Conservation (phyloP, 1,140 invertebrate genomes). For the Drosophila setifemur region DNA sequence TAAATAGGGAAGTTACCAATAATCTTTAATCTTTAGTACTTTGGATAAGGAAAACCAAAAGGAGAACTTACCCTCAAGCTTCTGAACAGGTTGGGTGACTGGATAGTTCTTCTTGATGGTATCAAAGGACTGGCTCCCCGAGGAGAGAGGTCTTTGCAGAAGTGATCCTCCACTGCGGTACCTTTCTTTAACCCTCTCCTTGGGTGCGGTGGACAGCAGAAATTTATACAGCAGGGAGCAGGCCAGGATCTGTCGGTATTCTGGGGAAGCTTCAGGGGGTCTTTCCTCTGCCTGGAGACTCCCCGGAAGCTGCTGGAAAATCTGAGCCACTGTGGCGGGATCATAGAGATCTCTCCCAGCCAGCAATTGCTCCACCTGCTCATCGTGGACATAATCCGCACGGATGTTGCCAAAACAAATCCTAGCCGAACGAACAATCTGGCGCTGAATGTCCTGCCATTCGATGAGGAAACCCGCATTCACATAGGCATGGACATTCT, state of each 20-base stretch:
- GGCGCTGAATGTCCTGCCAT: slow-evolving; percentile 43
- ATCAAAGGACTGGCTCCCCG: slow-evolving; percentile 89
- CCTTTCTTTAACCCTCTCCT: slow-evolving; percentile 43
- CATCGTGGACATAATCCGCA: slow-evolving; percentile 87
- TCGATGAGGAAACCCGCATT: slow-evolving; percentile 89
- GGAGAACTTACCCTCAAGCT: slow-evolving; percentile 85
- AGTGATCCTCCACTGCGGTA: slow-evolving; percentile 84
- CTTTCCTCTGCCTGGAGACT: slow-evolving; percentile 66
- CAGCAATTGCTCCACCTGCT: slow-evolving; percentile 86
- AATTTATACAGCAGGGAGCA: slow-evolving; percentile 89
- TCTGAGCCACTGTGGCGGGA: slow-evolving; percentile 35
- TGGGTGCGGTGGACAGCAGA: slow-evolving; percentile 83
- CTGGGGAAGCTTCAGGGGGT: slow-evolving; percentile 85
- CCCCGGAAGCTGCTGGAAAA: slow-evolving; percentile 34
- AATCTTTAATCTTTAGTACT: too few relatives aligned
- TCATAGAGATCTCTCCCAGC: slow-evolving; percentile 83
- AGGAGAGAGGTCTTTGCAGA: slow-evolving; percentile 87
- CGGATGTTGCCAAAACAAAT: slow-evolving; percentile 88
- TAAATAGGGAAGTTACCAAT: not conserved
- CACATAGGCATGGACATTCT: slow-evolving; percentile 92
- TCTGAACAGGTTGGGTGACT: slow-evolving; percentile 89
- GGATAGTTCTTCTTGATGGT: slow-evolving; percentile 89
- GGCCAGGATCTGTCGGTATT: slow-evolving; percentile 86
- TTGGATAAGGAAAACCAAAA: too few relatives aligned
- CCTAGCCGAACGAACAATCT: slow-evolving; percentile 61